These are phyloP conservation scores for Serripes groenlandicus DNA, from an alignment of 2,888 invertebrate species.

Conservation along the genomic window DNA sequence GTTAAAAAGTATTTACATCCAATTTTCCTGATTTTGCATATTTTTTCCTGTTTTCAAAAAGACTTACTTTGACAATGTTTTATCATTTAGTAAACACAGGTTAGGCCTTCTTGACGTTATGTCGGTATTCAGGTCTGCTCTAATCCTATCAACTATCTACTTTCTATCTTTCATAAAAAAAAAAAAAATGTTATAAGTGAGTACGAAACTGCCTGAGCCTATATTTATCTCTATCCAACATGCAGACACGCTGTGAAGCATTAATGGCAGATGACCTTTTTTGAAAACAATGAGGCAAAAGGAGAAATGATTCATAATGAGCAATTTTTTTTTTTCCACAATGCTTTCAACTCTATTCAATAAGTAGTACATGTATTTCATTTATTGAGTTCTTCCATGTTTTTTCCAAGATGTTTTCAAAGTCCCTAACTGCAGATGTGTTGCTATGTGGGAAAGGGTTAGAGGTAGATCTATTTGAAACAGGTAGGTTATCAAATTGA, in stretches of 20 bases:
- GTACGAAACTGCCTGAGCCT: no score
- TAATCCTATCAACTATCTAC: no score
- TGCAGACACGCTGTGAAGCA: not conserved
- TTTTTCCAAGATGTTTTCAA: not conserved
- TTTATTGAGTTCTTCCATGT: not conserved
- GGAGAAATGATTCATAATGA: not conserved
- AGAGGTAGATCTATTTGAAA: no score
- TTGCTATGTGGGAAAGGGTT: not conserved
- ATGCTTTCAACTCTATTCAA: not conserved
- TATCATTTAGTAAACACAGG: no score
- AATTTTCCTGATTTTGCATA: not conserved
- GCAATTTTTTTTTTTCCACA: not conserved
- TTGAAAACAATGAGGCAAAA: not conserved
- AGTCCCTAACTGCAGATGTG: not conserved
- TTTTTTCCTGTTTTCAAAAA: not conserved
- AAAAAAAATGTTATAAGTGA: no score
- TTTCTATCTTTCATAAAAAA: no score
- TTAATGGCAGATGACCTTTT: not conserved
- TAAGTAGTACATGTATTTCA: not conserved
- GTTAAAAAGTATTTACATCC: not conserved
- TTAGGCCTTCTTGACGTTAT: no score
- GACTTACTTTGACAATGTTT: not conserved
- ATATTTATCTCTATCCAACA: not conserved
- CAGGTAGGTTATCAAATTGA: not conserved
- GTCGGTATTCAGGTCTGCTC: no score